A percentile compares a stretch with the other conserved stretches of the same genome.
Evolutionary conservation across 2,888 invertebrate species (phyloP).

Genomic region (Metopia argyrocephala): DNA sequence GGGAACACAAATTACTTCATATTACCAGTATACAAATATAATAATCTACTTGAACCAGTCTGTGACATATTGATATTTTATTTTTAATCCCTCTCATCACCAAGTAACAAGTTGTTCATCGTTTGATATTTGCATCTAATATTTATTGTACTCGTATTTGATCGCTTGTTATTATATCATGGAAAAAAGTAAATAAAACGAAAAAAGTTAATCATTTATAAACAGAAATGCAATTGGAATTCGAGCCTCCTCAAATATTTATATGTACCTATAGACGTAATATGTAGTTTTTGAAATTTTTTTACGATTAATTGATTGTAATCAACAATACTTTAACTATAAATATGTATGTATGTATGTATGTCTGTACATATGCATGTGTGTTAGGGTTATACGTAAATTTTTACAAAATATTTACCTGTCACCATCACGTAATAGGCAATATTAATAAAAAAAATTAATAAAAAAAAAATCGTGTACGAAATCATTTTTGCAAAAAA

Average conservation of each 20-base stretch:
- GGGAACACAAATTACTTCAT: background rate
- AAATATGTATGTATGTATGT: too few species aligned
- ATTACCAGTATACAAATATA: too few species aligned
- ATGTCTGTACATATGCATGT: too few species aligned
- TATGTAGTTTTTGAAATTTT: too few species aligned
- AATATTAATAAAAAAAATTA: too few species aligned
- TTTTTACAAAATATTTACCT: too few species aligned
- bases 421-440: too few species aligned
- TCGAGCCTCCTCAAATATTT: background rate
- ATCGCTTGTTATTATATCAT: background rate
- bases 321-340: too few species aligned
- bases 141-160: background rate
- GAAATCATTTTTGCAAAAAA: too few species aligned
- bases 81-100: background rate
- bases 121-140: slow-evolving; percentile 4
- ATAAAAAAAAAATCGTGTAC: too few species aligned
- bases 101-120: slow-evolving; percentile 2
- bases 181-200: background rate
- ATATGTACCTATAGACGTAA: background rate
- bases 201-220: background rate
- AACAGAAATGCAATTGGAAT: background rate
- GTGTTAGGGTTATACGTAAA: too few species aligned
- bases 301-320: too few species aligned
- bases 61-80: background rate
- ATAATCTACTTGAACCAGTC: background rate